A percentile compares a stretch with the other conserved stretches of the same genome.
phyloP scores from a whole-genome alignment of 2,797 vertebrate species.

The Manis crassicaudata region DNA sequence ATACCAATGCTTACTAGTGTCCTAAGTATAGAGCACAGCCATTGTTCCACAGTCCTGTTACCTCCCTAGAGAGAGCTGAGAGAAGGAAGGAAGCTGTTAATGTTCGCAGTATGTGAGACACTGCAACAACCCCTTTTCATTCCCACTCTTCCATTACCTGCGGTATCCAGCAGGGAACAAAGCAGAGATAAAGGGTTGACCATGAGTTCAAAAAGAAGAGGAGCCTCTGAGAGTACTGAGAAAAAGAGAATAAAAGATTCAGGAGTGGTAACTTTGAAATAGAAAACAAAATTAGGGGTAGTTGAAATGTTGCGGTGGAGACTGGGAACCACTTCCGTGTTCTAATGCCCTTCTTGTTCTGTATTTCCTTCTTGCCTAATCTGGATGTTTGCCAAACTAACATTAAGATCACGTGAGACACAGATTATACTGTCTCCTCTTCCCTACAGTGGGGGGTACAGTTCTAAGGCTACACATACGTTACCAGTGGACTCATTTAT shows the following conservation, averaged over 20 bases:
- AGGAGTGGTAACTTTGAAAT: neutral
- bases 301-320: neutral
- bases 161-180: neutral
- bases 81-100: neutral
- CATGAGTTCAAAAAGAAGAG: neutral
- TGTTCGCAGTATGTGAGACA: neutral
- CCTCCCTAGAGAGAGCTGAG: neutral
- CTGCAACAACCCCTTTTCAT: neutral
- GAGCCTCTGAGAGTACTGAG: neutral
- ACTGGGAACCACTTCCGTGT: neutral
- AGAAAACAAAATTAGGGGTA: neutral
- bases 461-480: neutral
- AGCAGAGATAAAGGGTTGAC: neutral
- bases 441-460: neutral
- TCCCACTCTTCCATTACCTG: neutral
- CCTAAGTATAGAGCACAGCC: neutral
- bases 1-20: neutral
- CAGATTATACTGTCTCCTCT: neutral
- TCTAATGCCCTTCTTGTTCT: neutral
- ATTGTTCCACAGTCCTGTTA: neutral
- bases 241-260: neutral
- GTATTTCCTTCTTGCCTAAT: neutral
- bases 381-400: neutral
- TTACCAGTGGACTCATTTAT: neutral
- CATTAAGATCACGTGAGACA: neutral